phyloP scores from a whole-genome alignment of 2,888 invertebrate species.

The Tholera decimalis region DNA sequence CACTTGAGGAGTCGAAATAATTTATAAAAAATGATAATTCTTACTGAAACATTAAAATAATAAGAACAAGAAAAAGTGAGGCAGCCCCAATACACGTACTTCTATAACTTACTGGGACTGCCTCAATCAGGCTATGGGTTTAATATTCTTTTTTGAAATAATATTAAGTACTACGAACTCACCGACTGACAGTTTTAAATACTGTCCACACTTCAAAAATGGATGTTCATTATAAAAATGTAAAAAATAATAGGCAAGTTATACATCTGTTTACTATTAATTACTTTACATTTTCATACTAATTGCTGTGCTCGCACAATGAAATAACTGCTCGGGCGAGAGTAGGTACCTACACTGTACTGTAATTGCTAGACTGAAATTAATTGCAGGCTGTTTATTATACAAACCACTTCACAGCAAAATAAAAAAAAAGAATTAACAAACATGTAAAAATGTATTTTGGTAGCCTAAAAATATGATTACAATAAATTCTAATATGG shows the following conservation, averaged over 20 bases:
- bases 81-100: too few relatives aligned
- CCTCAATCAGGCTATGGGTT: too few relatives aligned
- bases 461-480: neutral
- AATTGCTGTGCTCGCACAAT: neutral
- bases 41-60: too few relatives aligned
- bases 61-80: too few relatives aligned
- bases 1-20: too few relatives aligned
- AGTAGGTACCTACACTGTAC: neutral
- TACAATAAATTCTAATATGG: neutral
- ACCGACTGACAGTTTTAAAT: too few relatives aligned
- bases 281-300: conserved; percentile 8
- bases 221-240: neutral
- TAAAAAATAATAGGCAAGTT: neutral
- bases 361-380: conserved; percentile 16
- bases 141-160: too few relatives aligned
- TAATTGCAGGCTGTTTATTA: conserved; percentile 7
- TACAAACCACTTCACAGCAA: neutral
- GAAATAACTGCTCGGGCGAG: neutral
- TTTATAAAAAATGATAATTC: too few relatives aligned
- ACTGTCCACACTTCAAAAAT: too few relatives aligned
- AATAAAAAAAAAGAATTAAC: neutral
- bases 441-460: neutral
- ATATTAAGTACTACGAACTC: too few relatives aligned
- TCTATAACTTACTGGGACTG: too few relatives aligned
- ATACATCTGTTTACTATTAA: neutral